A percentile compares a stretch with the other conserved stretches of the same genome.
Conservation (phyloP, 2,113 vertebrate genomes). For the Peromyscus maniculatus region DNA sequence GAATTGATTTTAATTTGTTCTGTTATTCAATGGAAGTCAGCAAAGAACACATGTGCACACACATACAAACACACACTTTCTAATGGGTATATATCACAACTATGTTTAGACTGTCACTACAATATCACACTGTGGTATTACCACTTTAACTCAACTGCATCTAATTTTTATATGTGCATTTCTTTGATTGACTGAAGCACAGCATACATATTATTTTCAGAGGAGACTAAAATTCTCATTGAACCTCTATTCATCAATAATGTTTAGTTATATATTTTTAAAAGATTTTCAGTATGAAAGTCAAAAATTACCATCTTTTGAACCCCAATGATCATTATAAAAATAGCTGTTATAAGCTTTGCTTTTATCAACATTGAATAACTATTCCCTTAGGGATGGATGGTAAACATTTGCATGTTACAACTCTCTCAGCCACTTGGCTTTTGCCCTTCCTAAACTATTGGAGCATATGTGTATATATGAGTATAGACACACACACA, state of each 20-base stretch:
- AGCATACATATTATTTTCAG: conserved; percentile 17
- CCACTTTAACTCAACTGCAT: background rate
- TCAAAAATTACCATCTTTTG: background rate
- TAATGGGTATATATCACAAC: background rate
- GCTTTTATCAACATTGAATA: background rate
- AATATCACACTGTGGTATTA: background rate
- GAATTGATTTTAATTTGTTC: conserved; percentile 33
- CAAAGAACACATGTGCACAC: background rate
- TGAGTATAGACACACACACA: background rate
- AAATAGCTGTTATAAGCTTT: background rate
- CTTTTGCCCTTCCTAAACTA: background rate
- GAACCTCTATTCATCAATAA: background rate
- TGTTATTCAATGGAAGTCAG: background rate
- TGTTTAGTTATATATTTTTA: background rate
- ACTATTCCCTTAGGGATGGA: no score
- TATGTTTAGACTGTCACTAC: background rate
- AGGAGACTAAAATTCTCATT: background rate
- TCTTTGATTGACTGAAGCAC: background rate
- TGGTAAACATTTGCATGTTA: background rate
- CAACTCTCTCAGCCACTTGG: background rate
- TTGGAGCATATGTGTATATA: background rate
- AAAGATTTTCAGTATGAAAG: background rate
- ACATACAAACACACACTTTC: background rate
- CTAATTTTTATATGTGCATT: background rate
- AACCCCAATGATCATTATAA: background rate